Base-by-base conservation (phyloP, 2,888 invertebrate species). In the Metallyticus violacea region DNA sequence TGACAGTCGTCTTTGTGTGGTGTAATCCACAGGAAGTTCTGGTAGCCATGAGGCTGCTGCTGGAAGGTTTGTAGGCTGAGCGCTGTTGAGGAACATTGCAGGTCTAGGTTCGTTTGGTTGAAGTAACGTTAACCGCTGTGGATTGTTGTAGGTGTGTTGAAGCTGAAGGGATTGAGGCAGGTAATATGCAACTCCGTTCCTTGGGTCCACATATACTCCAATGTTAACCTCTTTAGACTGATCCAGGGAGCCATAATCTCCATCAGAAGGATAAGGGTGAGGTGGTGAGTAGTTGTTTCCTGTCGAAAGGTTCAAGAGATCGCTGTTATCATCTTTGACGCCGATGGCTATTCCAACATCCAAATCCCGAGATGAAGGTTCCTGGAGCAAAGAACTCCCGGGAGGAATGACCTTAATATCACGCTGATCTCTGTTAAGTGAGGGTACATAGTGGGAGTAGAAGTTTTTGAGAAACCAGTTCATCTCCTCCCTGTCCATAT, bases 301-400 rank as follows among this genome's bases (percentile, higher is more conserved):
- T n/a, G 62, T 9, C 9, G 62, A 26, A 26, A 62, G 62, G 26
- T 81, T 26, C 7, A 83, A 26, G 0, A 76, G 7, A n/a, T 83
- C 83, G 6, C 25, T 83, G n/a, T 26, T 15, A 76, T 81, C 85
- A 28, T 87, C 86, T 27, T 79, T 78, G 77, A 79, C 82, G 26
- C 87, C 87, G 15, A 85, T 82, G 7, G 28, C 83, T 27, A 87
- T 77, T 6, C 85, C 87, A 25, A 87, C 82, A 27, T 85, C 85
- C 1, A 87, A 81, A 29, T 87, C 87, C 25, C 83, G 77, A 25
- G 82, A 83, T 25, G 85, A 82, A 1, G 85, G 40, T 15, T 85
- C 83, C 9, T 79, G 84, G 26, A 29, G 81, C 25, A 79, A 22
- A 15, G 25, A 27, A 79, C 6, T 40, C 1, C 85, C 85, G 3